Percentiles rank a stretch among this genome's conserved stretches.
These are phyloP conservation scores for Lysiphlebus fabarum DNA, from an alignment of 1,140 invertebrate genomes.

Conservation along the genomic window DNA sequence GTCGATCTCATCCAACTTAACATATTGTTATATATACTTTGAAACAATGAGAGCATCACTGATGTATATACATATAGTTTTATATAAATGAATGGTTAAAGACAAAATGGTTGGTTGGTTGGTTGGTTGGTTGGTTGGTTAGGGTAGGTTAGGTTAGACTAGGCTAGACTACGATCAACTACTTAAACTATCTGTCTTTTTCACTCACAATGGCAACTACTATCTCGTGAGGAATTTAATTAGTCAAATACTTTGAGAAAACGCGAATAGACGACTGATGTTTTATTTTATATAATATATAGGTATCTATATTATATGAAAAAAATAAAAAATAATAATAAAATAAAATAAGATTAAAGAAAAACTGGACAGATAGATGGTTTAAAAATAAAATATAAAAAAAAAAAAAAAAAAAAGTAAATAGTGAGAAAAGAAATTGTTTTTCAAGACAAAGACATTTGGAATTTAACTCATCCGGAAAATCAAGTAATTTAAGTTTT, in stretches of 20 bases:
- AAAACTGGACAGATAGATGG: background rate
- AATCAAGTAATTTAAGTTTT: background rate
- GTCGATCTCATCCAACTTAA: constrained; percentile 19
- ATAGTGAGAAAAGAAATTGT: no score
- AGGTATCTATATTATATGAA: background rate
- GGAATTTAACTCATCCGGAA: no score
- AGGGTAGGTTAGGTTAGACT: no score
- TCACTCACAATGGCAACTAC: constrained; percentile 7
- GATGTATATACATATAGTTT: no score
- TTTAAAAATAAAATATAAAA: no score
- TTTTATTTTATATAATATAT: background rate
- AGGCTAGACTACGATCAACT: constrained; percentile 2
- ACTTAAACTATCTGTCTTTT: constrained; percentile 11
- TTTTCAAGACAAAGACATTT: no score
- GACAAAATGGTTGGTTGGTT: no score
- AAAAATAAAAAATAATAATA: no score
- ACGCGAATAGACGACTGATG: background rate
- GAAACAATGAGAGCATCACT: no score
- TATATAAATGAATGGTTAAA: no score
- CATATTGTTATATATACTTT: background rate
- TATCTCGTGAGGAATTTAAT: constrained; percentile 20
- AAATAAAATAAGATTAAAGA: background rate
- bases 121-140: no score
- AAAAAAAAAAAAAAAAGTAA: no score
- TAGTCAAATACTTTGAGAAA: constrained; percentile 12